Evolutionary conservation across 2,888 invertebrate species (phyloP), one percentile per base, ranked within the genome.

Genomic region (Pachycephus smyrnensis): DNA sequence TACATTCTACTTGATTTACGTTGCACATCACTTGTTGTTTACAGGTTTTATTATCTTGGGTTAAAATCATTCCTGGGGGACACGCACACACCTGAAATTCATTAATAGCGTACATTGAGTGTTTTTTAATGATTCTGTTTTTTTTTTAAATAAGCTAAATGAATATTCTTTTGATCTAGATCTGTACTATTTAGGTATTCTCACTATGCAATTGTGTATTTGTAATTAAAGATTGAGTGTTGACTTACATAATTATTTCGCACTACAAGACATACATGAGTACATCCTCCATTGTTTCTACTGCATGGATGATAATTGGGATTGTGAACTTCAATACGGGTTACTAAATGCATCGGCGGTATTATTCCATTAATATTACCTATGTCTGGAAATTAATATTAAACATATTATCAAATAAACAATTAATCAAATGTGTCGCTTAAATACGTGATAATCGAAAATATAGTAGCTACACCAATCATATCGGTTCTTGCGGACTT

Each of bases 201-300:
- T 40, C 23, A 23, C 15, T 40, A 0, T 9, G 1, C 40, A 3
- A 55, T 23, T 55, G 2, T 23, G 55, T 55, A 55, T 55, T 23
- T 2, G 2, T 55, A 23, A 55, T 40, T 40, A 40, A 40, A 15
- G 0, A 40, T 15, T 15, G 15, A 40, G 6, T 23, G 9, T 55
- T 23, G 9, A 55, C 55, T 55, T 55, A 55, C 55, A 55, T 55
- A 55, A 55, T 55, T 55, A 6, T 55, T 55, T 55, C 55, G 55
- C 9, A 55, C 88, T 78, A 94, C 93, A 3, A 96, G 93, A 87
- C 97, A 97, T 12, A 97, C 91, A 88, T 96, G 95, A 3, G 95
- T 95, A 86, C 97, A 97, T 1, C 94, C 94, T 69, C 94, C 94
- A 80, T 94, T 94, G 40, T 92, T 92, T 12, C 86, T 85, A 37